Evolutionary conservation across 37 sponge, comb jelly and placozoan genomes (phyloP).

Genomic region (Petrosia ficiformis): DNA sequence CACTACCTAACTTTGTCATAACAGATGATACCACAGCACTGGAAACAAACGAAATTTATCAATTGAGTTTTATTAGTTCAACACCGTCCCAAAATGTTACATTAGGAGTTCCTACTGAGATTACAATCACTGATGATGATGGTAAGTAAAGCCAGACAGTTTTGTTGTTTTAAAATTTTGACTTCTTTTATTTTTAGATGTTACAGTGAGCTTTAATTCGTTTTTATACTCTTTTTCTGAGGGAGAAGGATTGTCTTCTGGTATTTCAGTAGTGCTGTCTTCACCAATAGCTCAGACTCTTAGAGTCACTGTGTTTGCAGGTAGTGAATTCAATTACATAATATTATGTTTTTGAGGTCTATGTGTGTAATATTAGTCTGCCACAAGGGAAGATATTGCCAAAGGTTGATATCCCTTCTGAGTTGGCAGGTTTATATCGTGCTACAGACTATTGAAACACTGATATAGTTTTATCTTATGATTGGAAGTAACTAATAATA

Average conservation of each 20-base stretch:
- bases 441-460: too few relatives aligned
- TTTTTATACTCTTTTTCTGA: background rate
- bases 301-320: background rate
- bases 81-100: background rate
- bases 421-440: too few relatives aligned
- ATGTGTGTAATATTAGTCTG: too few relatives aligned
- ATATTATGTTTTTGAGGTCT: background rate
- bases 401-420: too few relatives aligned
- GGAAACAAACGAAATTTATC: background rate
- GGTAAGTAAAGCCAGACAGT: background rate
- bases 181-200: background rate
- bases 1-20: background rate
- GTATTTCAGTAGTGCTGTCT: background rate
- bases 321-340: background rate
- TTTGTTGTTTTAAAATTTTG: background rate
- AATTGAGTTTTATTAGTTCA: background rate
- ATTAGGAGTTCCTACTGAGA: background rate
- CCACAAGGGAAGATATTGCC: too few relatives aligned
- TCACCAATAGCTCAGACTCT: background rate
- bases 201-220: background rate
- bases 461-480: too few relatives aligned
- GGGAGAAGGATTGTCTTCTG: background rate
- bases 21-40: conserved; percentile 1
- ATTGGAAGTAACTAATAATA: too few relatives aligned
- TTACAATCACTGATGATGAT: conserved; percentile 1